Evolutionary conservation across 2,113 vertebrate genomes (phyloP).

Genomic region (Dipodomys stephensi): DNA sequence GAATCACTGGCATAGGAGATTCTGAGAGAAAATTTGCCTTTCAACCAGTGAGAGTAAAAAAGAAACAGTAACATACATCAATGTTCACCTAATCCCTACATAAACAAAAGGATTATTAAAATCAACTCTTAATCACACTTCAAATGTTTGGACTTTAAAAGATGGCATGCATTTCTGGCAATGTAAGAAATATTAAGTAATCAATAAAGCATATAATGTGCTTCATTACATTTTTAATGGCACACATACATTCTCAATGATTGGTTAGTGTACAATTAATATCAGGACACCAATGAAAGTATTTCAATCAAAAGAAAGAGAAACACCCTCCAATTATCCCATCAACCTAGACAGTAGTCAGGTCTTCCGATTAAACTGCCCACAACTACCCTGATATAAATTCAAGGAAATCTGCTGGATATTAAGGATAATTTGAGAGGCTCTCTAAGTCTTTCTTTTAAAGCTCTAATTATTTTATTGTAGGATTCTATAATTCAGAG

Average conservation of each 20-base stretch:
- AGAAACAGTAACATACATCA: not conserved
- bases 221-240: slow-evolving; percentile 21
- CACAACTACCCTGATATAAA: slow-evolving; percentile 48
- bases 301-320: slow-evolving; percentile 30
- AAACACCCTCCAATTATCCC: slow-evolving; percentile 10
- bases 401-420: slow-evolving; percentile 22
- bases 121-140: slow-evolving; percentile 49
- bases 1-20: not conserved
- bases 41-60: not conserved
- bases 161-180: not conserved
- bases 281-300: slow-evolving; percentile 47
- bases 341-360: slow-evolving; percentile 24
- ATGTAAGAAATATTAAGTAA: not conserved
- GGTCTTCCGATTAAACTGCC: slow-evolving; percentile 10
- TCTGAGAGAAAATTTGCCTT: slow-evolving; percentile 51
- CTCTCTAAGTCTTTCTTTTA: slow-evolving; percentile 44
- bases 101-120: slow-evolving; percentile 39
- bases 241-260: slow-evolving; percentile 51
- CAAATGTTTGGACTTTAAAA: slow-evolving; percentile 40
- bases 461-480: slow-evolving; percentile 54
- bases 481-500: slow-evolving; percentile 53
- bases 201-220: not conserved
- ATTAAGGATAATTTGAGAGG: slow-evolving; percentile 19
- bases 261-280: slow-evolving; percentile 43
- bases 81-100: not conserved